Evolutionary conservation across 2,113 vertebrate genomes (phyloP).

Genomic region (Pleuronectes platessa): DNA sequence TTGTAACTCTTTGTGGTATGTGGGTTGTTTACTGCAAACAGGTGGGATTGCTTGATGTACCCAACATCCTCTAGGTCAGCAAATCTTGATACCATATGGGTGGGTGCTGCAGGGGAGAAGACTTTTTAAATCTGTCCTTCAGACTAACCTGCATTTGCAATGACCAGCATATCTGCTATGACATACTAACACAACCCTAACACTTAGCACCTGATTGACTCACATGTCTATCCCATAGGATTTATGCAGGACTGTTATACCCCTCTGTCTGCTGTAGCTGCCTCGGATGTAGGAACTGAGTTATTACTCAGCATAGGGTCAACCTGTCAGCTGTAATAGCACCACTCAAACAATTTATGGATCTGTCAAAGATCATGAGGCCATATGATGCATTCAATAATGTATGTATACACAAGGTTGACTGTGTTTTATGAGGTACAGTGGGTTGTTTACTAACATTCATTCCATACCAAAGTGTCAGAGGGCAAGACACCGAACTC

Average conservation of each 20-base stretch:
- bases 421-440: too few relatives aligned
- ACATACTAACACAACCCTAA: not conserved
- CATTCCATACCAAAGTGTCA: too few relatives aligned
- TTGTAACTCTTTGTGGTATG: conserved; percentile 28
- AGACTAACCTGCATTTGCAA: not conserved
- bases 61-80: conserved; percentile 41
- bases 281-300: too few relatives aligned
- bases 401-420: too few relatives aligned
- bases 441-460: too few relatives aligned
- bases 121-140: not conserved
- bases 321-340: too few relatives aligned
- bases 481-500: too few relatives aligned
- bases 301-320: too few relatives aligned
- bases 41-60: conserved; percentile 35
- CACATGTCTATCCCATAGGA: not conserved
- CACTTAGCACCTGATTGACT: conserved; percentile 1
- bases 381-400: too few relatives aligned
- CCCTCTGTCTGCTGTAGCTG: too few relatives aligned
- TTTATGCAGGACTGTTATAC: not conserved
- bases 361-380: too few relatives aligned
- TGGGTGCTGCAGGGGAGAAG: conserved; percentile 7
- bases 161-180: not conserved
- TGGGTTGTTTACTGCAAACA: conserved; percentile 49
- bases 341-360: too few relatives aligned
- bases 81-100: conserved; percentile 48